These are phyloP conservation scores for Holacanthus passer DNA, from an alignment of 2,113 vertebrate species.

Conservation along the genomic window DNA sequence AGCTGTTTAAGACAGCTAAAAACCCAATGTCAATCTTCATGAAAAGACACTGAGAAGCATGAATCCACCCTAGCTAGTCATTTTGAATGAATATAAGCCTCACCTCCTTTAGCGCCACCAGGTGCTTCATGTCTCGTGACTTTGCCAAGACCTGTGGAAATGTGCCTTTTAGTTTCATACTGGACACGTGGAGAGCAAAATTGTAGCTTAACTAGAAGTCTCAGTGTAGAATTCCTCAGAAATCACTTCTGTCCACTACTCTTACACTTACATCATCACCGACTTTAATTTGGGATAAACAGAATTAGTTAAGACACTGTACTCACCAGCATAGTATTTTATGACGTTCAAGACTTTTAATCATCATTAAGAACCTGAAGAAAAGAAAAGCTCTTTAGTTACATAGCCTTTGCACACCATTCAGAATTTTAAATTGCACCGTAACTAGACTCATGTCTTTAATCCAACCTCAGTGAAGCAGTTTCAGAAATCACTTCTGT, in stretches of 20 bases:
- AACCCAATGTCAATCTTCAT: background rate
- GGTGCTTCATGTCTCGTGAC: background rate
- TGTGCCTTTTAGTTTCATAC: fast-evolving
- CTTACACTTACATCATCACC: conserved; percentile 74
- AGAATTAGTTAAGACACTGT: fast-evolving
- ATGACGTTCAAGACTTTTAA: fast-evolving
- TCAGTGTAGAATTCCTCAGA: conserved; percentile 81
- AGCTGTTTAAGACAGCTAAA: background rate
- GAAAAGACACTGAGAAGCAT: conserved; percentile 11
- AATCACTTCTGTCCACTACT: conserved; percentile 87
- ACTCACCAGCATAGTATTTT: background rate
- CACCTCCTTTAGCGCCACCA: background rate
- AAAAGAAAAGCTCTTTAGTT: background rate
- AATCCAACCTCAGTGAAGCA: background rate
- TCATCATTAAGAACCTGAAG: background rate
- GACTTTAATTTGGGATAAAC: background rate
- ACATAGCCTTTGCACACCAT: fast-evolving
- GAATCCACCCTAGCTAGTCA: fast-evolving
- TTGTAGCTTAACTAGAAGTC: background rate
- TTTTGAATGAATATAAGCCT: fast-evolving
- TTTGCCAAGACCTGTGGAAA: background rate
- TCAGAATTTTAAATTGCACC: no score
- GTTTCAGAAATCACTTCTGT: background rate
- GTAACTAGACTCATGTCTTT: no score
- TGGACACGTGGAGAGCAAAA: fast-evolving